Percentiles rank a stretch among this genome's conserved stretches.
phyloP scores from a whole-genome alignment of 2,797 vertebrate genomes.

The Anas flavirostris region DNA sequence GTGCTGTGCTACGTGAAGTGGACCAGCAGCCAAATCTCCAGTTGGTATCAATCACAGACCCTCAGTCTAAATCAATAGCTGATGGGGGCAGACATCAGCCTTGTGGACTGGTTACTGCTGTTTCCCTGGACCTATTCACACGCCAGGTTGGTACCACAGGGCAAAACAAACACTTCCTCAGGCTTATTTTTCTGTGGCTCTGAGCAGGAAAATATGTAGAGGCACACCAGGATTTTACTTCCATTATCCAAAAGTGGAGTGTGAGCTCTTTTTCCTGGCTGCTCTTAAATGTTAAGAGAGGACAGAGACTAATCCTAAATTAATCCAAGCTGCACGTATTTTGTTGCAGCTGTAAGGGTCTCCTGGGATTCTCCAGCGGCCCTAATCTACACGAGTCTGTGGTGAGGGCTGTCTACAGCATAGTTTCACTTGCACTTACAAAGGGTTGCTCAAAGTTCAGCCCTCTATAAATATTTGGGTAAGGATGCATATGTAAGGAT shows the following conservation, averaged over 20 bases:
- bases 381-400: neutral
- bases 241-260: neutral
- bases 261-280: neutral
- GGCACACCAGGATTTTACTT: neutral
- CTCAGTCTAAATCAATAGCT: neutral
- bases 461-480: neutral
- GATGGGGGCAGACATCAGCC: neutral
- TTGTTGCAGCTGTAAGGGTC: neutral
- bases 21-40: neutral
- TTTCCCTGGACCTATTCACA: neutral
- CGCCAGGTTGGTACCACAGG: neutral
- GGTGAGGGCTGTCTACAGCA: neutral
- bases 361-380: neutral
- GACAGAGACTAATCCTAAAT: neutral
- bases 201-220: neutral
- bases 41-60: neutral
- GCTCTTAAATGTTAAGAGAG: neutral
- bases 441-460: neutral
- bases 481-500: neutral
- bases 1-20: neutral
- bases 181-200: neutral
- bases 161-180: neutral
- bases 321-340: neutral
- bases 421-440: neutral
- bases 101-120: neutral